A percentile compares a stretch with the other conserved stretches of the same genome.
Conservation (phyloP, 2,113 vertebrate genomes). For the Oncorhynchus nerka region DNA sequence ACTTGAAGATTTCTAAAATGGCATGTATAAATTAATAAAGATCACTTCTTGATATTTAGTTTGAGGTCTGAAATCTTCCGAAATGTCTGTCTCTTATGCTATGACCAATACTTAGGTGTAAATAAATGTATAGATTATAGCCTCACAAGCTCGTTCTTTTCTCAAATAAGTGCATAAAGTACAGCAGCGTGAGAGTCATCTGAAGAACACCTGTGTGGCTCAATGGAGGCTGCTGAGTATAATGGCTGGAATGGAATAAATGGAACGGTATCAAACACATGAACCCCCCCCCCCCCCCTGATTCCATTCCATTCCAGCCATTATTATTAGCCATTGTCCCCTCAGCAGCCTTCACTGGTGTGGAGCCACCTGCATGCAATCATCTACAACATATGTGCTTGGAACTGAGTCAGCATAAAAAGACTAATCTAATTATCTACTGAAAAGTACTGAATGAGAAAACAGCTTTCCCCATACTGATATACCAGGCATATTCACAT, state of each 20-base stretch:
- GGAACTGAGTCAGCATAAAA: slow-evolving; percentile 37
- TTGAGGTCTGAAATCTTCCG: too few species aligned
- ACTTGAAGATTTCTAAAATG: too few species aligned
- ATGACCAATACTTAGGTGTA: too few species aligned
- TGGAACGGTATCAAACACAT: too few species aligned
- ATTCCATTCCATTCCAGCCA: too few species aligned
- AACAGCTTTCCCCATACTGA: slow-evolving; percentile 19
- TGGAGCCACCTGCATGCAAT: slow-evolving; percentile 53
- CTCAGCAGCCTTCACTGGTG: too few species aligned
- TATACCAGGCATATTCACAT: background rate
- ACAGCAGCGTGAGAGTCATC: slow-evolving; percentile 8
- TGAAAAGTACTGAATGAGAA: background rate
- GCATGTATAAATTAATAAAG: background rate
- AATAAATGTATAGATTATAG: background rate
- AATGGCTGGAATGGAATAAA: too few species aligned
- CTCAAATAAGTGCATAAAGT: background rate
- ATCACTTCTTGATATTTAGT: background rate
- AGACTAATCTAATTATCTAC: slow-evolving; percentile 15
- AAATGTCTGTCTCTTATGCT: background rate
- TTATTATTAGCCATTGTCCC: too few species aligned
- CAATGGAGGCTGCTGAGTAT: too few species aligned
- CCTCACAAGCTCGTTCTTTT: background rate
- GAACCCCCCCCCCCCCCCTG: too few species aligned
- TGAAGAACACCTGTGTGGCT: slow-evolving; percentile 35
- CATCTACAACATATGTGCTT: slow-evolving; percentile 34